Evolutionary conservation across 2,113 vertebrate genomes (phyloP).

Genomic region (Ammodramus savannarum): DNA sequence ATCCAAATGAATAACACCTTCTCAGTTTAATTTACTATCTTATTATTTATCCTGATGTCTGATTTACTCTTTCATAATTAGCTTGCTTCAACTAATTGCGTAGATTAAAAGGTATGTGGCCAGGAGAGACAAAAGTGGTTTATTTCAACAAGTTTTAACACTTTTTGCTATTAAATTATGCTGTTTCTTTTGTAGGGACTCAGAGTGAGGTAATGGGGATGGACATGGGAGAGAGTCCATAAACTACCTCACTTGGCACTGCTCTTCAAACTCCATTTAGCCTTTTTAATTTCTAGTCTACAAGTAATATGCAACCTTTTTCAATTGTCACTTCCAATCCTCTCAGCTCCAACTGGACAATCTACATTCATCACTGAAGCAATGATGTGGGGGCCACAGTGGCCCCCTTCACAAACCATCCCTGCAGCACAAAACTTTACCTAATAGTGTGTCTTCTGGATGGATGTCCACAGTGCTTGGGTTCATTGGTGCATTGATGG

Average conservation of each 20-base stretch:
- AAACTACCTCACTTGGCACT: neutral
- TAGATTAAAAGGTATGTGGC: neutral
- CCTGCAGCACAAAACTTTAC: constrained; percentile 53
- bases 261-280: neutral
- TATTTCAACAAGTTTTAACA: neutral
- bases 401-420: neutral
- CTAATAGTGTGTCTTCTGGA: constrained; percentile 88
- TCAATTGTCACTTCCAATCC: neutral
- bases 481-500: constrained; percentile 88
- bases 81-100: neutral
- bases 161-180: neutral
- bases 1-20: neutral
- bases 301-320: neutral
- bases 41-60: neutral
- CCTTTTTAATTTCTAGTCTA: neutral
- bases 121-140: neutral
- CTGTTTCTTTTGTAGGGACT: neutral
- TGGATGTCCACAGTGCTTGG: constrained; percentile 78
- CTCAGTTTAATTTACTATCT: neutral
- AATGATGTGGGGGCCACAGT: neutral
- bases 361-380: neutral
- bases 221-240: neutral
- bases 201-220: neutral
- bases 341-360: neutral
- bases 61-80: neutral